Evolutionary conservation across 1,140 invertebrate species (phyloP), one percentile per base, ranked within the genome.

Genomic region (Tribolium madens): DNA sequence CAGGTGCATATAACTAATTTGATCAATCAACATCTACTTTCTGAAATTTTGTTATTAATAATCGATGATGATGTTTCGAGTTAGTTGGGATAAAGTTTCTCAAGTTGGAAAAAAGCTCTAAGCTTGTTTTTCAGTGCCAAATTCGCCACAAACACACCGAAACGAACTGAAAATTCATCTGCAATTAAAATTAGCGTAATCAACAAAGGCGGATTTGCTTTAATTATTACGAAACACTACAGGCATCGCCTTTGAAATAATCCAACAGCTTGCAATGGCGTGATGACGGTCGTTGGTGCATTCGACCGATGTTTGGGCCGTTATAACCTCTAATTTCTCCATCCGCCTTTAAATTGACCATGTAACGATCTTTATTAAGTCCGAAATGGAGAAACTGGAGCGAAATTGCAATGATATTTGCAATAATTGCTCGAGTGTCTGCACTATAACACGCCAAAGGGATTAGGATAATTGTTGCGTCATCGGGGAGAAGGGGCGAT

Each of bases 301-400:
- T 33, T 18, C 57, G 57, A 10, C 2, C 12, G 21, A n/a, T 33
- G 57, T 57, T 57, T 26, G 9, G 52, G 10, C 36, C 52, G 18
- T 18, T 18, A 57, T 64, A 64, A 31, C n/a, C 57, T 33, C 57
- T 64, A 64, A 64, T 64, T 64, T 18, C 21, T 3, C 21, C 10
- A 18, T 64, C n/a, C 26, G 26, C 21, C 36, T 64, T 64, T 64
- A 64, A 64, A 64, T 64, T 64, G 26, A 33, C 57, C 57, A 12
- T 33, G n/a, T 64, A 64, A 64, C 57, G 57, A 33, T 64, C 57
- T 64, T 64, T 31, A 64, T 64, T 64, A 64, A 64, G 57, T 64
- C 26, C 21, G 57, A 64, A 33, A 64, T 64, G 26, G 57, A 33
- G 57, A 33, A 64, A 64, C 57, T 64, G 3, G 21, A 4, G 31